Evolutionary conservation across 2,888 invertebrate species (phyloP), one percentile per base, ranked within the genome.

Genomic region (Orgyia antiqua): DNA sequence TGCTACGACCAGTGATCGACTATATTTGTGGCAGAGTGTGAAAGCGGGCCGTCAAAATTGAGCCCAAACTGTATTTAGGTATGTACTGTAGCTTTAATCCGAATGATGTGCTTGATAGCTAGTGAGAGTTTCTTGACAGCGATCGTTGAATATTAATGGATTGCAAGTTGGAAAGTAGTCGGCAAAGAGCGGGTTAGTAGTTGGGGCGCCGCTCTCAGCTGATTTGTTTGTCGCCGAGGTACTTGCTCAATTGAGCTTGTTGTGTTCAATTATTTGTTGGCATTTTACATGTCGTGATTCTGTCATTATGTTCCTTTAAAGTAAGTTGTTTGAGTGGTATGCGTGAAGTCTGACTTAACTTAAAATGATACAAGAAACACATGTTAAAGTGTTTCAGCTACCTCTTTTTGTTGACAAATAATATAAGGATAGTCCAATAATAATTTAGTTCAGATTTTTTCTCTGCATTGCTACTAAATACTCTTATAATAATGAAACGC

Each of bases 11-110:
- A 51, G 56, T 61, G 52, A 63, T 57, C 65, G 54, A 57, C 68
- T 60, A 54, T 71, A 59, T 76, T 73, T 74, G 58, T 75, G 67
- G 68, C 65, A 50, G 65, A 69, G 75, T 68, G 74, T 60, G 64
- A 72, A 64, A 72, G 68, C 58, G 73, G 75, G 68, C 58, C 80
- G 79, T 75, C 86, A 82, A 86, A 83, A 87, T 87, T 86, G 87
- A 84, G 79, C 80, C 86, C 70, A 86, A 83, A 78, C 74, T 86
- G 75, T 86, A 84, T 76, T 62, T 84, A 82, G 86, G 86, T 86
- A 62, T 69, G 86, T 86, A 75, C 68, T 52, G 35, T 50, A 27
- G 28, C 24, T 31, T 38, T 51, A 15, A 15, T 4, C 6, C 6
- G 15, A 15, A 4, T 15, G 38, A 31, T 45, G 40, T 45, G 44